Base-by-base conservation (phyloP, 2,888 invertebrate species). In the Drosophila cognata region DNA sequence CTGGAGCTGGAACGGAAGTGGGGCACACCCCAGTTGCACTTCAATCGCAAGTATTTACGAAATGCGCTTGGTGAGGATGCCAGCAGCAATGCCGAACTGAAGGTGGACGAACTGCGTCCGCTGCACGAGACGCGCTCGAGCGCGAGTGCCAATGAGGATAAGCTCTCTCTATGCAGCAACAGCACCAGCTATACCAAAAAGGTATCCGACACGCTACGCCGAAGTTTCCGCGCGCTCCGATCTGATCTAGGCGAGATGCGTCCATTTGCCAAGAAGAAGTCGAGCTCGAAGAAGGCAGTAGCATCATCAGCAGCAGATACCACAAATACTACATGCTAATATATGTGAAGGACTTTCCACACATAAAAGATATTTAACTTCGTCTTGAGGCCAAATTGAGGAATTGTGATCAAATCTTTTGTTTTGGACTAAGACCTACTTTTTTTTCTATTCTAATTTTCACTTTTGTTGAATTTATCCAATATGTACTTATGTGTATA, bases 11-110 rank as follows among this genome's bases (percentile, higher is more conserved):
- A 88, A 36, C 92, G 92, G 38, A 92, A 92, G 38, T 93, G 93
- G 93, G 92, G 93, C 31, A 92, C 92, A 13, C 92, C 92, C 4
- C 92, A 92, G 57, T 51, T 93, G 80, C 89, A 92, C 62, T 92
- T 92, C 52, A 93, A 93, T 81, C 88, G 93, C n/a, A 92, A 92
- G 71, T 92, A 91, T 66, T 82, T 92, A 53, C 84, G 82, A 25
- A 84, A 70, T n/a, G 72, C 82, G 10, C 69, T 82, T 36, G 88
- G 82, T 38, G 90, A 88, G 8, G 81, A 89, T 7, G 74, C 75
- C 18, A 83, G 77, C 8, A 31, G 78, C 11, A 35, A 16, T 8
- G 10, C 5, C 43, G 52, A 63, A 36, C 7, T 31, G n/a, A 38
- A 68, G 46, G 82, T 75, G 28, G 90, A 87, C 29, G 77, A 78